Base-by-base conservation (phyloP, 2,888 invertebrate species). In the Meandrusa payeni region DNA sequence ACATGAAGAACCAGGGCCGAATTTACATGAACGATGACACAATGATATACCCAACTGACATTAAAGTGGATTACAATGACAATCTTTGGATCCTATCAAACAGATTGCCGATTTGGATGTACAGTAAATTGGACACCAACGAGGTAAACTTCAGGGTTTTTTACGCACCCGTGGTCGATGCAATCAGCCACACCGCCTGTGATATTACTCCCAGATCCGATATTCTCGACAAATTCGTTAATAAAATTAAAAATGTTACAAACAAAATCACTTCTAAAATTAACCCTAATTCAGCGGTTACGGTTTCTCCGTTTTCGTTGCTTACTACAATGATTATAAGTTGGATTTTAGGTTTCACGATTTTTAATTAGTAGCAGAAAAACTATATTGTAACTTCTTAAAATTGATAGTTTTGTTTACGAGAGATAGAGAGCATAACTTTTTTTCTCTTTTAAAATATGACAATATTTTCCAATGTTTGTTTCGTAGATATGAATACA, bases 1-100 rank as follows among this genome's bases (percentile, higher is more conserved):
- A 87, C 2, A 91, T 91, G 76, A 90, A 91, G 50, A 91, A 93
- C 4, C 94, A 94, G 64, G 93, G 92, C 2, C 83, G 93, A 23
- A 90, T 94, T 34, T 93, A 90, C 49, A 91, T 91, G 91, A 92
- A 91, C 59, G 90, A 93, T 44, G 88, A 83, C 1, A 91, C 92
- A 1, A 91, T 94, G 92, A 86, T 94, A 0, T 94, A 94, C 57
- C 94, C 94, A 1, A 93, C 93, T 34, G 94, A 94, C 53, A 89
- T 95, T 1, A 94, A 94, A 73, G 93, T 94, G 0, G 94, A 94
- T 51, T 89, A 89, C 13, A 89, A 93, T 3, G 90, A 92, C 6
- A 92, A 90, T 24, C 66, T 94, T 0, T 94, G 94, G 94, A 92
- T 94, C 1, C 66, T 94, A 0, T 93, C 94, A 0, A 93, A 94